Conservation (phyloP, 2,797 vertebrate genomes). For the Pseudocheirus occidentalis region DNA sequence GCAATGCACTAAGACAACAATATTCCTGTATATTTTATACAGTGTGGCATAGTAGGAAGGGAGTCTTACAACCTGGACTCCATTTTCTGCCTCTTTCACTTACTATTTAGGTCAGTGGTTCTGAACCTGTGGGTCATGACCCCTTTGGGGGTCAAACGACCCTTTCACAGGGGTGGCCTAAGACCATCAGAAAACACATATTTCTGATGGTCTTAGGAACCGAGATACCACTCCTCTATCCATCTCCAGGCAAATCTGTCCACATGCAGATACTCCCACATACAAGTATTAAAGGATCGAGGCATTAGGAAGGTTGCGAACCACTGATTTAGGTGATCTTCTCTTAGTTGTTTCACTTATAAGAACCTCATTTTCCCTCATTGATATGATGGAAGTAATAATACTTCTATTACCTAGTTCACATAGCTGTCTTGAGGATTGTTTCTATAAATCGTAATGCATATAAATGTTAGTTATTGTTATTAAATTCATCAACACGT, state of each 20-base stretch:
- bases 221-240: no score
- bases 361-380: neutral
- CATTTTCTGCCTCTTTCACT: neutral
- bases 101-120: no score
- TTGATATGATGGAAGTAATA: neutral
- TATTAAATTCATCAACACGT: constrained; percentile 8
- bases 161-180: no score
- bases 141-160: no score
- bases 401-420: neutral
- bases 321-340: no score
- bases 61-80: neutral
- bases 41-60: neutral
- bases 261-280: no score
- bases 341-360: neutral
- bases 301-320: no score
- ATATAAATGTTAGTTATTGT: neutral
- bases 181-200: no score
- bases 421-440: neutral
- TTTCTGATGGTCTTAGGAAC: no score
- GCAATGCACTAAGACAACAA: constrained; percentile 26
- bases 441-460: neutral
- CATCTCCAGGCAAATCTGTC: no score
- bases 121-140: no score
- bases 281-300: no score
- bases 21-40: constrained; percentile 37